phyloP scores from a whole-genome alignment of 2,797 vertebrate species.

The Chiloscyllium punctatum region DNA sequence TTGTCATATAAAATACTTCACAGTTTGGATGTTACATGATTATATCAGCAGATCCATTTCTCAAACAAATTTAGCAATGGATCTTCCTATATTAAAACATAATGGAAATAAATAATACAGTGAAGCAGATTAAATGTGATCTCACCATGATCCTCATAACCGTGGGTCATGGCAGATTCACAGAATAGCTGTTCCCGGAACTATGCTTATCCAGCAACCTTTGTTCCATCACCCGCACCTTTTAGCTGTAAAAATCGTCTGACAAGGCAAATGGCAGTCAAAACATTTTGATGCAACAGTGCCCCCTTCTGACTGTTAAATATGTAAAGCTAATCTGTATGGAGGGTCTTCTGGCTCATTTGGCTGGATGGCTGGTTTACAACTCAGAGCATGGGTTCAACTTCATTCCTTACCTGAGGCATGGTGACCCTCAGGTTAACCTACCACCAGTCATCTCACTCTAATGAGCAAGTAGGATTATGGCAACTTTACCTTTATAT shows the following conservation, averaged over 20 bases:
- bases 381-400: no score
- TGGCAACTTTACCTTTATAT: not conserved
- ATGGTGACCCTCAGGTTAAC: no score
- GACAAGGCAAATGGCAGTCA: not conserved
- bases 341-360: no score
- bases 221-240: not conserved
- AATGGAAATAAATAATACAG: not conserved
- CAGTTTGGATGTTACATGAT: not conserved
- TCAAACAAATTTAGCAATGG: not conserved
- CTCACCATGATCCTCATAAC: not conserved
- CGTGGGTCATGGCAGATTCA: not conserved
- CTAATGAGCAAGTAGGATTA: no score
- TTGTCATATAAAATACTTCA: not conserved
- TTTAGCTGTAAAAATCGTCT: not conserved
- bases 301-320: not conserved
- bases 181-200: not conserved
- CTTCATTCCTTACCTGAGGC: no score
- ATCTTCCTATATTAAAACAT: not conserved
- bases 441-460: no score
- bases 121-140: not conserved
- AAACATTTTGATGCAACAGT: constrained; percentile 20
- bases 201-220: not conserved
- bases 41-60: not conserved
- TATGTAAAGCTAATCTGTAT: not conserved
- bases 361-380: no score